Base-by-base conservation (phyloP, 2,797 vertebrate species). In the Rhinoraja longicauda region DNA sequence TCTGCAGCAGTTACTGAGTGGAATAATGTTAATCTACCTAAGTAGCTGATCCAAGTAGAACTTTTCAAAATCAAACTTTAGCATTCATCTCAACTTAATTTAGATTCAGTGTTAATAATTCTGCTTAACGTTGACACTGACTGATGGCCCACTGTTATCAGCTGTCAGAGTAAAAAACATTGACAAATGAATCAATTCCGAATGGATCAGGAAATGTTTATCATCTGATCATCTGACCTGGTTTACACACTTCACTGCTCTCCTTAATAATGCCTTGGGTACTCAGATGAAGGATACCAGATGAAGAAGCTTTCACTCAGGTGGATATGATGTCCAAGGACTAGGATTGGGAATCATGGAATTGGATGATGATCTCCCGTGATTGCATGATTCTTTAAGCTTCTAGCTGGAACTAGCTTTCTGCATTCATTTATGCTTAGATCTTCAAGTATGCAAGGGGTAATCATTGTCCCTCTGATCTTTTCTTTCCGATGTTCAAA, bases 331-430 rank as follows among this genome's bases (percentile, higher is more conserved):
- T 67, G 59, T 67, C 67, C n/a, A 62, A 36, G 15, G 59, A 62
- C 1, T 19, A 36, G n/a, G 59, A 88, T 24, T 88, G n/a, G 36
- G 84, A 88, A 67, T 88, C n/a, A 36, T 17, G 84, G 5, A 67
- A 19, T 32, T 32, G 59, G 9, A 17, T 13, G 64, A n/a, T 53
- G 19, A 84, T 57, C 57, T 24, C 53, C 81, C 59, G 26, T 21
- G 53, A 21, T 15, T 53, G 21, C 7, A 81, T n/a, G 39, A 21
- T 53, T 24, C 17, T 53, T 79, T 72, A 62, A 57, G 29, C 57
- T 86, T 32, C 57, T 62, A 57, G 10, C 59, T 91, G 67, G 73
- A 91, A 21, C 88, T 90, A 84, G 29, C 59, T 84, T 59, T 84
- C 24, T 53, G 57, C 39, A 84, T 57, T 24, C 1, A 59, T 59